These are phyloP conservation scores for Acanthurus tractus DNA, from an alignment of 2,797 vertebrate genomes.

Conservation along the genomic window DNA sequence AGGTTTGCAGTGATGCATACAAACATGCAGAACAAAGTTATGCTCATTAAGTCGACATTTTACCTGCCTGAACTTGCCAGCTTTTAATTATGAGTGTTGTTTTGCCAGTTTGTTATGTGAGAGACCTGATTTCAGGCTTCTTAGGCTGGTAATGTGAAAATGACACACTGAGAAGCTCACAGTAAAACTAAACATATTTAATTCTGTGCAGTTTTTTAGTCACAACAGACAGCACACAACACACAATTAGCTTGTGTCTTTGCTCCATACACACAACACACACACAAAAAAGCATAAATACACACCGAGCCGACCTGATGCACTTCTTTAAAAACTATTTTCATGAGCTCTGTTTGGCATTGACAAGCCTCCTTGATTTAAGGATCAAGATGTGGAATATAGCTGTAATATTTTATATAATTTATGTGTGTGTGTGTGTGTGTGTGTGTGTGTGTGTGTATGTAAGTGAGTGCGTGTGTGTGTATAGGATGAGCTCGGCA, in stretches of 20 bases:
- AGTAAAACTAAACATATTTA: neutral
- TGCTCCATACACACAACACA: neutral
- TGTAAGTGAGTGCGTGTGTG: constrained; percentile 11
- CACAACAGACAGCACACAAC: constrained; percentile 14
- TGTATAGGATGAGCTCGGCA: constrained; percentile 56
- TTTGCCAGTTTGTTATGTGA: neutral
- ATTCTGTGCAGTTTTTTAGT: constrained; percentile 1
- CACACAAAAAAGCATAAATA: constrained; percentile 20
- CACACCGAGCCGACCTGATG: constrained; percentile 15
- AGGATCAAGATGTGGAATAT: constrained; percentile 51
- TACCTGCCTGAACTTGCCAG: neutral
- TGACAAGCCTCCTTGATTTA: constrained; percentile 56
- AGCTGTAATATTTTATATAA: constrained; percentile 41
- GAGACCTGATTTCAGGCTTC: neutral
- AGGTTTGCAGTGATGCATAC: neutral
- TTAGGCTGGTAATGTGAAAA: neutral
- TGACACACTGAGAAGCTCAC: neutral
- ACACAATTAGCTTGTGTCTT: neutral
- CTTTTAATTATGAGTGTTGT: neutral
- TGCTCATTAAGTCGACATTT: neutral
- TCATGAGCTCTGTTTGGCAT: constrained; percentile 52
- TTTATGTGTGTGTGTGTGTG: constrained; percentile 5
- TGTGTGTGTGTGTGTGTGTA: constrained; percentile 9
- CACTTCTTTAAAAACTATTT: constrained; percentile 43
- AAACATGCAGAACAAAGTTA: neutral